phyloP scores from a whole-genome alignment of 1,140 invertebrate species.

The Drosophila kepulauana region DNA sequence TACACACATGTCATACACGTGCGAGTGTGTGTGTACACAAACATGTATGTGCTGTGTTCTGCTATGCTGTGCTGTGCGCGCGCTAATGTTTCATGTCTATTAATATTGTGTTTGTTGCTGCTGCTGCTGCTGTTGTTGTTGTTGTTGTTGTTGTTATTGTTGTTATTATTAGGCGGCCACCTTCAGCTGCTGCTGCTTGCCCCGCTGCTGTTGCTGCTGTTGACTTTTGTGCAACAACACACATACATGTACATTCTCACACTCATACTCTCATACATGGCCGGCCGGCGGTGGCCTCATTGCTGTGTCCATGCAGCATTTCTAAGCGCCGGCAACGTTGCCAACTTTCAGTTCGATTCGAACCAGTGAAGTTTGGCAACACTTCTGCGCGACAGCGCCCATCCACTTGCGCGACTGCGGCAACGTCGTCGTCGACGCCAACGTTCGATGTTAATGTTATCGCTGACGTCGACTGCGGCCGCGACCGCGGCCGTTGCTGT shows the following conservation, averaged over 20 bases:
- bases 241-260: constrained; percentile 13
- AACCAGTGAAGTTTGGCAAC: constrained; percentile 54
- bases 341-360: constrained; percentile 51
- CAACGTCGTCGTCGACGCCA: neutral
- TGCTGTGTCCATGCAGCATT: constrained; percentile 65
- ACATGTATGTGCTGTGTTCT: constrained; percentile 29
- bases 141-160: constrained; percentile 30
- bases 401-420: constrained; percentile 49
- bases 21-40: neutral
- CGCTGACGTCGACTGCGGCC: constrained; percentile 1
- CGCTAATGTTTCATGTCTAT: constrained; percentile 64
- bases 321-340: constrained; percentile 58
- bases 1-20: neutral
- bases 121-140: constrained; percentile 16
- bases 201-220: constrained; percentile 2
- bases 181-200: constrained; percentile 8
- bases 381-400: constrained; percentile 39
- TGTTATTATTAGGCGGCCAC: constrained; percentile 39
- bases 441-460: constrained; percentile 2
- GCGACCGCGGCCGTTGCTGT: constrained; percentile 47
- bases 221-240: constrained; percentile 53
- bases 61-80: constrained; percentile 46
- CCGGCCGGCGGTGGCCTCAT: constrained; percentile 70
- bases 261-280: constrained; percentile 25
- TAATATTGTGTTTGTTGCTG: constrained; percentile 57